Conservation (phyloP, 2,888 invertebrate genomes). For the Phaedon cochleariae region DNA sequence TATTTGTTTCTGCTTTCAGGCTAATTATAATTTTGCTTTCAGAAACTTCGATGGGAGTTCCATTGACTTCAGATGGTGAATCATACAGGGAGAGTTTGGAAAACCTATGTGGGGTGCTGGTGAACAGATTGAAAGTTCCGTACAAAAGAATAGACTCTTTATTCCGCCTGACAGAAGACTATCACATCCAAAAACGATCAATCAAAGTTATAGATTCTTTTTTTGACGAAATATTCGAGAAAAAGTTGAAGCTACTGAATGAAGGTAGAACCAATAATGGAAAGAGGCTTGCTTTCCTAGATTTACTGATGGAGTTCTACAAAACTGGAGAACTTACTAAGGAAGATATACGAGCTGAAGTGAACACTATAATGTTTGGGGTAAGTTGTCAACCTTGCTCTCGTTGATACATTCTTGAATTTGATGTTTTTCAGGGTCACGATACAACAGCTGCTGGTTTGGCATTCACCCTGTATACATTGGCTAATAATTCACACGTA, state of each 20-base stretch:
- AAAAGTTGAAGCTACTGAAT: neutral
- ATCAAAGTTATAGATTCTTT: conserved; percentile 16
- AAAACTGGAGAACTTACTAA: conserved; percentile 4
- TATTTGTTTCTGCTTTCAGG: neutral
- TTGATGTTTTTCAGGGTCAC: conserved; percentile 30
- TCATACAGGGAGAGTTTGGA: conserved; percentile 77
- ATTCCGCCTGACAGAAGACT: conserved; percentile 66
- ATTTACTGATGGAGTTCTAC: conserved; percentile 17
- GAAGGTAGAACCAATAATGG: neutral
- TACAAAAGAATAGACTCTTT: conserved; percentile 64
- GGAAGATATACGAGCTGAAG: conserved; percentile 23
- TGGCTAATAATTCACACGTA: conserved; percentile 30
- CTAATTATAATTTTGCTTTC: conserved; percentile 47
- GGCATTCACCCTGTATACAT: conserved; percentile 27
- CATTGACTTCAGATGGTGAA: conserved; percentile 74
- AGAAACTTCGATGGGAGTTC: conserved; percentile 87
- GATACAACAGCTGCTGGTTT: conserved; percentile 34
- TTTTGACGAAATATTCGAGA: conserved; percentile 24
- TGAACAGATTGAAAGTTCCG: conserved; percentile 53
- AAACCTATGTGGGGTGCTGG: conserved; percentile 54
- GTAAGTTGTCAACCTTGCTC: conserved; percentile 3
- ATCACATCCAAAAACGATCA: conserved; percentile 64
- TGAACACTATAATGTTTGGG: conserved; percentile 25
- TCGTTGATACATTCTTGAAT: neutral
- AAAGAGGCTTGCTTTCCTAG: conserved; percentile 13